These are phyloP conservation scores for Tetragonisca angustula DNA, from an alignment of 2,888 invertebrate species.

Conservation along the genomic window DNA sequence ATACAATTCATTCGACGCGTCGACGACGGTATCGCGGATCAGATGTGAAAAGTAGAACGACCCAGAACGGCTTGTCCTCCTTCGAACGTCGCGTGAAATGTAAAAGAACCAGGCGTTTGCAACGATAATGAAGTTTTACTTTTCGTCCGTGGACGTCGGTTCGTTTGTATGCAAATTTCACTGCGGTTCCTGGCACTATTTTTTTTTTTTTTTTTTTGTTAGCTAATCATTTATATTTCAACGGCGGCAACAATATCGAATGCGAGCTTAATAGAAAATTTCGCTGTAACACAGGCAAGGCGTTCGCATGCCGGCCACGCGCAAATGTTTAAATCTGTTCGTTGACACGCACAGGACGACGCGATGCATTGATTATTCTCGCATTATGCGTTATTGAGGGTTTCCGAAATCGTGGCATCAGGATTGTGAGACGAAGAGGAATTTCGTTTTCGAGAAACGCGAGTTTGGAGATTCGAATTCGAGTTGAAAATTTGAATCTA, in stretches of 20 bases:
- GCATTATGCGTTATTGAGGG: not conserved
- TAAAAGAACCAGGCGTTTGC: not conserved
- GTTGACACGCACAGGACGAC: not conserved
- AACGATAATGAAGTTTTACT: conserved; percentile 16
- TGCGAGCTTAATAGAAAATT: conserved; percentile 13
- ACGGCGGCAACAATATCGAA: not conserved
- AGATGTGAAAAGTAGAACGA: not conserved
- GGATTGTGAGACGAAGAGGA: too few relatives aligned
- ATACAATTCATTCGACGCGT: not conserved
- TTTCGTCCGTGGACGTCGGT: not conserved
- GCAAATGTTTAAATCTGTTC: not conserved
- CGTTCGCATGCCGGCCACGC: not conserved
- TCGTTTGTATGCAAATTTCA: conserved; percentile 7
- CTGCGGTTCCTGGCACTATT: too few relatives aligned
- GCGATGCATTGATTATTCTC: not conserved
- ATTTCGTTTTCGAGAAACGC: too few relatives aligned
- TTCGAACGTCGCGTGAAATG: not conserved
- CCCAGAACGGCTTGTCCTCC: not conserved
- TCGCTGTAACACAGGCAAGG: not conserved
- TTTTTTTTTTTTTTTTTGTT: not conserved
- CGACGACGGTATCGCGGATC: not conserved
- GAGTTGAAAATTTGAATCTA: too few relatives aligned
- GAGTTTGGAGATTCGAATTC: too few relatives aligned
- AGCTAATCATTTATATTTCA: conserved; percentile 2
- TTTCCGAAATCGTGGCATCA: too few relatives aligned